Percentiles rank a stretch among this genome's conserved stretches.
phyloP scores from a whole-genome alignment of 2,113 vertebrate species.

The Sisor rabdophorus region DNA sequence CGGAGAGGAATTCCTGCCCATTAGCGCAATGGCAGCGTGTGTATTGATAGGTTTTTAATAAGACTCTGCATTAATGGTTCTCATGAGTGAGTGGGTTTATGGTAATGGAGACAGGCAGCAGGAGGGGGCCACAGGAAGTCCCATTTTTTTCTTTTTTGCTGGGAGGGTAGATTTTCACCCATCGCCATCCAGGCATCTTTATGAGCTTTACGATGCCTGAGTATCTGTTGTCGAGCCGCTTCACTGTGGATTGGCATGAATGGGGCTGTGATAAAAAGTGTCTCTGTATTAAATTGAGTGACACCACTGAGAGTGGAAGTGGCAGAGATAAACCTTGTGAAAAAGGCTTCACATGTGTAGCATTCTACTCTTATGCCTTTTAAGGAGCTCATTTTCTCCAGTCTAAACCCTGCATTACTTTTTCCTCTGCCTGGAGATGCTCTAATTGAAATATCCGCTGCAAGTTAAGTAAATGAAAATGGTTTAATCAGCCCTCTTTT shows the following conservation, averaged over 20 bases:
- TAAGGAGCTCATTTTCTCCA: conserved; percentile 72
- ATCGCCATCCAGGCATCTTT: conserved; percentile 34
- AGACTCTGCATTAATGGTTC: conserved; percentile 74
- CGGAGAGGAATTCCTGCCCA: conserved; percentile 75
- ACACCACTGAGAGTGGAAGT: conserved; percentile 53
- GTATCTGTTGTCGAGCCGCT: conserved; percentile 35
- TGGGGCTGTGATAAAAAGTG: conserved; percentile 37
- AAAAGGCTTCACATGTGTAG: conserved; percentile 64
- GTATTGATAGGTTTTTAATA: conserved; percentile 83
- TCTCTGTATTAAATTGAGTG: conserved; percentile 56
- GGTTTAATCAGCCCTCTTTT: conserved; percentile 72
- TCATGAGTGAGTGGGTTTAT: conserved; percentile 77
- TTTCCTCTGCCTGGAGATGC: conserved; percentile 69
- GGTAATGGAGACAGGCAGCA: conserved; percentile 68
- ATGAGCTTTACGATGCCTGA: conserved; percentile 52
- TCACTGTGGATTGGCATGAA: conserved; percentile 33
- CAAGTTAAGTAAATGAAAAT: conserved; percentile 78
- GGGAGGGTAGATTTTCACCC: conserved; percentile 54
- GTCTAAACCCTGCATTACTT: conserved; percentile 75
- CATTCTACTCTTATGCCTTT: conserved; percentile 74
- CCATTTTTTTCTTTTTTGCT: conserved; percentile 49
- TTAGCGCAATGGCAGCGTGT: conserved; percentile 68
- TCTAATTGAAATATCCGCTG: conserved; percentile 80
- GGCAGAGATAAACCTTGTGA: conserved; percentile 66
- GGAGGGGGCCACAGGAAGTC: conserved; percentile 61